These are phyloP conservation scores for Poecilia wingei DNA, from an alignment of 2,797 vertebrate genomes.

Conservation along the genomic window DNA sequence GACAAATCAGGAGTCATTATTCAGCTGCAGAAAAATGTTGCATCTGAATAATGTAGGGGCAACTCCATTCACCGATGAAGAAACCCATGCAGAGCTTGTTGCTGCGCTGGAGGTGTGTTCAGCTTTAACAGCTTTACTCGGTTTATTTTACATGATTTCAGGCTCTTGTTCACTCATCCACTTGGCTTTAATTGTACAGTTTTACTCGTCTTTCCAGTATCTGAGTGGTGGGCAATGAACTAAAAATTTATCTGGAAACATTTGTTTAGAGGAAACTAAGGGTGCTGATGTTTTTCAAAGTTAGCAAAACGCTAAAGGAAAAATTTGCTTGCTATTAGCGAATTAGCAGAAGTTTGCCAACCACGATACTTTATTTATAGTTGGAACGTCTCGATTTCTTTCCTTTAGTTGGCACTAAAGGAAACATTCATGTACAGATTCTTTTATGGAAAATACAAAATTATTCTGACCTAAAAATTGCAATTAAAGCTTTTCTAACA, in stretches of 20 bases:
- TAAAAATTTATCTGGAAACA: no score
- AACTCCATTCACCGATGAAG: conserved; percentile 35
- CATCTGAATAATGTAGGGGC: conserved; percentile 28
- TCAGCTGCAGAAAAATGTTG: conserved; percentile 52
- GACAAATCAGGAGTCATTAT: conserved; percentile 55
- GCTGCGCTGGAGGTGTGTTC: not conserved
- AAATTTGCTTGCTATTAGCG: no score
- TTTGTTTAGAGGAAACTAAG: no score
- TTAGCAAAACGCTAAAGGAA: no score
- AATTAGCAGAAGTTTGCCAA: no score
- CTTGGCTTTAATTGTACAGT: not conserved
- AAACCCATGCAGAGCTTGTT: conserved; percentile 25
- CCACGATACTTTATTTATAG: not conserved
- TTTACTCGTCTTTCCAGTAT: not conserved
- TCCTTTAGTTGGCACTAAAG: not conserved
- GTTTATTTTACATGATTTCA: not conserved
- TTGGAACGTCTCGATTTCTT: not conserved
- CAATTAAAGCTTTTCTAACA: not conserved
- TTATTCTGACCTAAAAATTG: not conserved
- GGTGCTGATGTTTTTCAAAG: no score
- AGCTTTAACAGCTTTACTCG: not conserved
- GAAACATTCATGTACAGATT: not conserved
- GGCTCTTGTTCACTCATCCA: not conserved
- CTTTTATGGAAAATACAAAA: not conserved
- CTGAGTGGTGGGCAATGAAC: no score